Conservation (phyloP, 2,113 vertebrate genomes). For the Eudyptes chrysolophus region DNA sequence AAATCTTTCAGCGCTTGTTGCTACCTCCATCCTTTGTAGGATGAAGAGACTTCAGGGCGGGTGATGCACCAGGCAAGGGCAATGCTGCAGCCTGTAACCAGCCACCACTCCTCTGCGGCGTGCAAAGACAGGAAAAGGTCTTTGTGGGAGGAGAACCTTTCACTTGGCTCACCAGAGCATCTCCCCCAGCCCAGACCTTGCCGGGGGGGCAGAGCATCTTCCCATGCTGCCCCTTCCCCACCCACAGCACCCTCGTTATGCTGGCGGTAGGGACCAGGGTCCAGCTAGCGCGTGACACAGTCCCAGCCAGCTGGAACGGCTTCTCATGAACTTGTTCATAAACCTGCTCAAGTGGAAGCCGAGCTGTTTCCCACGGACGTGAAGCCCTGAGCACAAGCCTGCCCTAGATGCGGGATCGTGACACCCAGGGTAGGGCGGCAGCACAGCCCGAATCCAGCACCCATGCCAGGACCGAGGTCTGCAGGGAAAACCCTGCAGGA, state of each 20-base stretch:
- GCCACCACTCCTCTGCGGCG: fast-evolving
- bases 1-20: fast-evolving
- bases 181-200: background rate
- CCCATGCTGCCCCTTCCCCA: background rate
- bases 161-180: background rate
- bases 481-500: background rate
- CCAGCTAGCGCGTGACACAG: background rate
- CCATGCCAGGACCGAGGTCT: fast-evolving
- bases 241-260: background rate
- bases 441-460: background rate
- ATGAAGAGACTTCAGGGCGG: fast-evolving
- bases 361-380: background rate
- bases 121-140: background rate
- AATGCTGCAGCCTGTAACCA: background rate
- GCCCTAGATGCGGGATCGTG: background rate
- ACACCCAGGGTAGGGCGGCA: background rate
- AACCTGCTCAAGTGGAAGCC: background rate
- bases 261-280: background rate
- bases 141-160: background rate
- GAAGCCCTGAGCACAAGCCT: background rate
- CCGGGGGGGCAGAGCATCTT: background rate
- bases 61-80: background rate
- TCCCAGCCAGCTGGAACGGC: background rate
- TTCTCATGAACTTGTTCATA: background rate
- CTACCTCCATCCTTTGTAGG: background rate